phyloP scores from a whole-genome alignment of 2,888 invertebrate genomes.

The Endotricha flammealis region DNA sequence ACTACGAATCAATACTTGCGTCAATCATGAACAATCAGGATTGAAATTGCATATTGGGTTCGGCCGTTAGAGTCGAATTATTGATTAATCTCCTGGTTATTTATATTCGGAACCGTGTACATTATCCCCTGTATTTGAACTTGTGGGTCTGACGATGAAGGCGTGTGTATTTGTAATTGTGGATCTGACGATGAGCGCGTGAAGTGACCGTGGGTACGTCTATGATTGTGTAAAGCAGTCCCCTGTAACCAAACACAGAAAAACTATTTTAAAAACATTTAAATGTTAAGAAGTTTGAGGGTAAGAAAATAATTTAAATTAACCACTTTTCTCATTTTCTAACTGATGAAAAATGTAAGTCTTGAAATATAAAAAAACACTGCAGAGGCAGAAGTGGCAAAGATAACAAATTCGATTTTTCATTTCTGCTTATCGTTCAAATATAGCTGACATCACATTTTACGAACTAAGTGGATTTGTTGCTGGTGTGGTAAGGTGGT shows the following conservation, averaged over 20 bases:
- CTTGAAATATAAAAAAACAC: no score
- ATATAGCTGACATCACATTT: no score
- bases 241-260: slow-evolving; percentile 45
- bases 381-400: no score
- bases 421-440: no score
- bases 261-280: not conserved
- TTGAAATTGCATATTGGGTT: no score
- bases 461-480: no score
- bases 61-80: slow-evolving; percentile 3
- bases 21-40: no score
- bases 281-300: not conserved
- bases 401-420: no score
- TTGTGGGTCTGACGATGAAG: slow-evolving; percentile 24
- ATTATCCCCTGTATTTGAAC: slow-evolving; percentile 23
- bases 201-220: slow-evolving; percentile 79
- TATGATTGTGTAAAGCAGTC: slow-evolving; percentile 80
- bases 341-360: not conserved
- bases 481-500: no score
- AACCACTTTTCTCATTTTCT: no score
- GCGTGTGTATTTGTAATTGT: slow-evolving; percentile 26
- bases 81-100: slow-evolving; percentile 14
- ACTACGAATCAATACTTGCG: no score
- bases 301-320: no score
- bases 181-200: slow-evolving; percentile 27
- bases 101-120: slow-evolving; percentile 29